These are phyloP conservation scores for Phenganax subtilis DNA, from an alignment of 92 coral and sea anemone genomes.

Conservation along the genomic window DNA sequence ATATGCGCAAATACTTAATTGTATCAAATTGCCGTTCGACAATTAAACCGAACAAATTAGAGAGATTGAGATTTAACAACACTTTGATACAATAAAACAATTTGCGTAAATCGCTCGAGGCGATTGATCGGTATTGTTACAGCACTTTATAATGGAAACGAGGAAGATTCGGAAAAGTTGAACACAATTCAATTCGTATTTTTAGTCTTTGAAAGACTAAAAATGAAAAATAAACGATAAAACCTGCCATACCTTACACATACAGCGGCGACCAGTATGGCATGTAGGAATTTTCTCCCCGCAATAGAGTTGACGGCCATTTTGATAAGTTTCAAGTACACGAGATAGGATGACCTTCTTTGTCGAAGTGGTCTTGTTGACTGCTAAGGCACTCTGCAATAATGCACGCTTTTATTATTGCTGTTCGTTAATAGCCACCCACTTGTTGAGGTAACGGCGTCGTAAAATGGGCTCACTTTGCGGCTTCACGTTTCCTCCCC, in stretches of 20 bases:
- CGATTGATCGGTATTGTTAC: not conserved
- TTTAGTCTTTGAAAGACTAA: not conserved
- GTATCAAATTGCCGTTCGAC: not conserved
- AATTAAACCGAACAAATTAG: not conserved
- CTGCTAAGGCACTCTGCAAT: not conserved
- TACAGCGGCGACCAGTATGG: not conserved
- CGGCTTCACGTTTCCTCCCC: not conserved
- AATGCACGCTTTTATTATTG: not conserved
- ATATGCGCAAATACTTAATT: not conserved
- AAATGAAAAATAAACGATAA: not conserved
- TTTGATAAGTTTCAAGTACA: not conserved
- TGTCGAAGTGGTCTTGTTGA: conserved; percentile 4
- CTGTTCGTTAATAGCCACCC: not conserved
- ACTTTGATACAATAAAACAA: not conserved
- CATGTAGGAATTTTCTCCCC: not conserved
- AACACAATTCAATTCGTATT: not conserved
- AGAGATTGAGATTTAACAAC: not conserved
- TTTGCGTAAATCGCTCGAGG: not conserved
- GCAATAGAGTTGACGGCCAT: not conserved
- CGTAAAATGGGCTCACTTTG: conserved; percentile 1
- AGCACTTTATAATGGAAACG: not conserved
- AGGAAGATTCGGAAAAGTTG: not conserved
- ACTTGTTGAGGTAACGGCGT: not conserved
- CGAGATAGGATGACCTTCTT: not conserved
- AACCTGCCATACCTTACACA: conserved; percentile 15